Percentiles rank a stretch among this genome's conserved stretches.
phyloP scores from a whole-genome alignment of 2,113 vertebrate species.

The Pleuronectes platessa region DNA sequence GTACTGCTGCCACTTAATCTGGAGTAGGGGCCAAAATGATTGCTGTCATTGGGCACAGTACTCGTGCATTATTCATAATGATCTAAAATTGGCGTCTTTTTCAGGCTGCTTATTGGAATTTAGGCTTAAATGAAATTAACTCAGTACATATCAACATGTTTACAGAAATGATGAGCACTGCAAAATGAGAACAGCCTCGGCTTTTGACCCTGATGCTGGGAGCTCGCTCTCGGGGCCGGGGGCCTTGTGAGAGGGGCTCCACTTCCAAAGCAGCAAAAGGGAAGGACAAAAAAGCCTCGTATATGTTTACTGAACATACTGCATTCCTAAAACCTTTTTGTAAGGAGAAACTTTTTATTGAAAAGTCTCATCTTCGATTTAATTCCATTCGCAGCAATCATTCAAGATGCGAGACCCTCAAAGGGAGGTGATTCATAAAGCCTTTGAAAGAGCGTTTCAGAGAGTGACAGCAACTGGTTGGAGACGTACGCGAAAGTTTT shows the following conservation, averaged over 20 bases:
- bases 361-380: slow-evolving; percentile 57
- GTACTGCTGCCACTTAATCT: slow-evolving; percentile 49
- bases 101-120: slow-evolving; percentile 57
- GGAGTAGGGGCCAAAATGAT: slow-evolving; percentile 45
- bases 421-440: slow-evolving; percentile 35
- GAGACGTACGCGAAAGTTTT: slow-evolving; percentile 2
- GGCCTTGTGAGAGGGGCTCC: slow-evolving; percentile 46
- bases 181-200: slow-evolving; percentile 57
- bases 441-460: slow-evolving; percentile 61
- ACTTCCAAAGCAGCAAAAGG: slow-evolving; percentile 63
- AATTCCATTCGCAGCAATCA: slow-evolving; percentile 42
- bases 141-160: slow-evolving; percentile 78
- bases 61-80: slow-evolving; percentile 20
- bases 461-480: not conserved
- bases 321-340: slow-evolving; percentile 77
- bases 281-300: slow-evolving; percentile 36
- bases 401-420: slow-evolving; percentile 52
- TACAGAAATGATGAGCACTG: slow-evolving; percentile 75
- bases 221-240: slow-evolving; percentile 53
- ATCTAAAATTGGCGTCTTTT: slow-evolving; percentile 57
- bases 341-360: slow-evolving; percentile 75
- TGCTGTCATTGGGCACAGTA: slow-evolving; percentile 35
- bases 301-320: slow-evolving; percentile 77
- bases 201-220: slow-evolving; percentile 62
- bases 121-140: slow-evolving; percentile 40